Evolutionary conservation across 2,888 invertebrate genomes (phyloP).

Genomic region (Monopis laevigella): DNA sequence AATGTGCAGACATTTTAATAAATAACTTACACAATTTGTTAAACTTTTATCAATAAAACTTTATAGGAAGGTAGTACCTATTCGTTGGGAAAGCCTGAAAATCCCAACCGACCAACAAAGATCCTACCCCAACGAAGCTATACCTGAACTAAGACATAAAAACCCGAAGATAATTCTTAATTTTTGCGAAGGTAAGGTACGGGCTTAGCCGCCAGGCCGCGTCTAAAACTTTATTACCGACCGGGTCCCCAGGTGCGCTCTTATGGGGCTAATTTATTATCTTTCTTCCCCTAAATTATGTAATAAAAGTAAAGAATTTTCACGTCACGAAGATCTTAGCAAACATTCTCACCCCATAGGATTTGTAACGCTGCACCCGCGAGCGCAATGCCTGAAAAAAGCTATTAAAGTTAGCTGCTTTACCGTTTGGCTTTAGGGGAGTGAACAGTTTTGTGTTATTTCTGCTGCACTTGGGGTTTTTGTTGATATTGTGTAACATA

Average conservation of each 20-base stretch:
- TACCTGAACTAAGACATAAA: conserved; percentile 13
- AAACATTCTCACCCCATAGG: conserved; percentile 8
- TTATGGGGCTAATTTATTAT: conserved; percentile 16
- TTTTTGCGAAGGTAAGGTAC: conserved; percentile 12
- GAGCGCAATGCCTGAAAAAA: conserved; percentile 2
- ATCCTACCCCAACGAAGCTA: too few species aligned
- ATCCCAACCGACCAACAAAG: too few species aligned
- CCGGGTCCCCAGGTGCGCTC: conserved; percentile 16
- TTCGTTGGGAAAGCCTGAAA: too few species aligned
- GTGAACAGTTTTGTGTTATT: too few species aligned
- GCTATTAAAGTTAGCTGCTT: not conserved
- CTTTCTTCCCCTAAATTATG: conserved; percentile 15
- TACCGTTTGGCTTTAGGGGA: too few species aligned
- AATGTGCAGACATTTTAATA: too few species aligned
- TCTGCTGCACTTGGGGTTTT: too few species aligned
- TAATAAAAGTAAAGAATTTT: conserved; percentile 10
- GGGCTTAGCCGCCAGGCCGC: conserved; percentile 9
- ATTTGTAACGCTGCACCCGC: conserved; percentile 1
- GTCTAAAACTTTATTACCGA: conserved; percentile 15
- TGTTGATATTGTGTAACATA: too few species aligned
- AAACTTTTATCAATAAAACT: too few species aligned
- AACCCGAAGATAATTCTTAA: conserved; percentile 14
- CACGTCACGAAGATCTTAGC: conserved; percentile 13
- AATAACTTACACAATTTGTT: too few species aligned
- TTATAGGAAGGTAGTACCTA: too few species aligned